phyloP scores from a whole-genome alignment of 2,888 invertebrate genomes.

The Morpho deidamia region DNA sequence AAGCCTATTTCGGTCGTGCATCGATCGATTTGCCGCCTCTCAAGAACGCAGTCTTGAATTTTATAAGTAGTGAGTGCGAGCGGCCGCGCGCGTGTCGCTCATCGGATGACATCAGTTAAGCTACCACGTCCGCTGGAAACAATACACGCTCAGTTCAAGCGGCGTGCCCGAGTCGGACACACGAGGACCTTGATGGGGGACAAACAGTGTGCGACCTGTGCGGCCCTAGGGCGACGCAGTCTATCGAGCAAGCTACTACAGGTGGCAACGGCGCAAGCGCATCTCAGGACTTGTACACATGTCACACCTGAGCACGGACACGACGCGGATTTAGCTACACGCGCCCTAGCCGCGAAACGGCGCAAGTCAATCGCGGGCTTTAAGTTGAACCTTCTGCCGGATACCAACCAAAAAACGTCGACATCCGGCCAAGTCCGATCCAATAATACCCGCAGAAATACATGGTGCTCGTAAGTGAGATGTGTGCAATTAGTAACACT shows the following conservation, averaged over 20 bases:
- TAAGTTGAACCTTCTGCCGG: conserved; percentile 57
- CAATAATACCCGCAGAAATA: conserved; percentile 64
- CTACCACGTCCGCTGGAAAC: conserved; percentile 69
- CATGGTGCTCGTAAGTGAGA: conserved; percentile 69
- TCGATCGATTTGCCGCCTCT: conserved; percentile 57
- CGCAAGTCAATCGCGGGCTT: conserved; percentile 68
- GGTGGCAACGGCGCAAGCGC: conserved; percentile 73
- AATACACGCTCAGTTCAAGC: conserved; percentile 72
- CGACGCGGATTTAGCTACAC: conserved; percentile 57
- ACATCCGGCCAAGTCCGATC: conserved; percentile 47
- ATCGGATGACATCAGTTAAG: conserved; percentile 77
- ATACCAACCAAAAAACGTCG: conserved; percentile 46
- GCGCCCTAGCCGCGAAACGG: conserved; percentile 68
- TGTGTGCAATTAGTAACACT: conserved; percentile 6
- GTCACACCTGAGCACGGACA: conserved; percentile 50
- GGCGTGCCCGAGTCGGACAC: conserved; percentile 67
- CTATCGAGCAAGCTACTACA: conserved; percentile 67
- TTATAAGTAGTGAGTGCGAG: conserved; percentile 56
- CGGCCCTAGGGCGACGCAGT: conserved; percentile 66
- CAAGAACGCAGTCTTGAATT: conserved; percentile 56
- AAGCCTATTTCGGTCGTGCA: conserved; percentile 68
- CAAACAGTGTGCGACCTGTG: conserved; percentile 68
- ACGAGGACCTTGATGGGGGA: conserved; percentile 72
- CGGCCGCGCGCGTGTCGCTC: conserved; percentile 61
- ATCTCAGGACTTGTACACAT: conserved; percentile 63